Evolutionary conservation across 2,113 vertebrate species (phyloP), one percentile per base, ranked within the genome.

Genomic region (Formicarius rufipectus): DNA sequence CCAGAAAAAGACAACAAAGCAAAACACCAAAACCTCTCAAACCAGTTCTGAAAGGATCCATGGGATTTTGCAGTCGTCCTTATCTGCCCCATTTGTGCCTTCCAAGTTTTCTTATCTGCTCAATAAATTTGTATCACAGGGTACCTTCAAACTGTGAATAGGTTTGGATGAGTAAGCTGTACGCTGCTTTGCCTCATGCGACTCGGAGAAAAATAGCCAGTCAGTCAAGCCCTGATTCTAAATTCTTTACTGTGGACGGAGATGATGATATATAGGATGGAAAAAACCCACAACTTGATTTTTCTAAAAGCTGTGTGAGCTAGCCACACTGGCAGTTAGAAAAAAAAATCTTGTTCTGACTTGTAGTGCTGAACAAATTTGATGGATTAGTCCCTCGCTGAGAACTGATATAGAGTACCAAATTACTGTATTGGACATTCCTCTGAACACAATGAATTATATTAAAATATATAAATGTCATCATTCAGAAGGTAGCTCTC

Each of bases 1-100:
- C 90, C 95, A 96, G 82, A 72, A 94, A 95, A 79, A 75, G 76
- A 90, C 83, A 95, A 96, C 94, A 97, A 96, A 96, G 80, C 80
- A 87, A 87, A 97, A 39, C 69, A 95, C 93, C 93, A 80, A 87
- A 95, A 95, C 88, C 56, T 78, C 93, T 93, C 73, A 55, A 93
- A 85, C 40, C 75, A 55, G 49, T 83, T 84, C 64, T 81, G 72
- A 94, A 94, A 96, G 56, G 92, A 84, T 87, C 72, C 84, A 77
- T n/a, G 59, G 82, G 60, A 89, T 82, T 95, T 90, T 95, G n/a
- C 53, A 69, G 84, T 56, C 67, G 74, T 94, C 88, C 80, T 95
- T 96, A 94, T 90, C 95, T 90, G 85, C 83, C 89, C 76, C 87
- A 71, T 94, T 88, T 64, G 49, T 50, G 67, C 96, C 53, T 93